phyloP scores from a whole-genome alignment of 2,113 vertebrate genomes.

The Forbesichthys papilliferus region DNA sequence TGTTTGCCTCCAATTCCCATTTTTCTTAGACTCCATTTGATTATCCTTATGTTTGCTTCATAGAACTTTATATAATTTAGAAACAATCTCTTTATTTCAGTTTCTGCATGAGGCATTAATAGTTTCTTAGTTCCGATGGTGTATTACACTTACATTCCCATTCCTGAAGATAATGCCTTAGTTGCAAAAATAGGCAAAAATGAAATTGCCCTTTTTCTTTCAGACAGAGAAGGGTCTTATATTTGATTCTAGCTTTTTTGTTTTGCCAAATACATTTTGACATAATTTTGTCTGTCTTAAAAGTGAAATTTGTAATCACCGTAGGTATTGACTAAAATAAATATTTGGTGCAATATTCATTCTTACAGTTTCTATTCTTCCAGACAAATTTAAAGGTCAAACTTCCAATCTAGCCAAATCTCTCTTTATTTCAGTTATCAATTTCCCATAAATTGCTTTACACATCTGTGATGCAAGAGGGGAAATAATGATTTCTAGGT shows the following conservation, averaged over 20 bases:
- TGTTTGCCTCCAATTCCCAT: constrained; percentile 4
- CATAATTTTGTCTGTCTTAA: no score
- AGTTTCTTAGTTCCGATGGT: not conserved
- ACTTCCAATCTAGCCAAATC: constrained; percentile 12
- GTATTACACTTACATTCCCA: not conserved
- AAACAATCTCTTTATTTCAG: not conserved
- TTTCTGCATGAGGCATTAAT: not conserved
- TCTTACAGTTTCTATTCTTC: constrained; percentile 9
- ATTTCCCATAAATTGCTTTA: constrained; percentile 11
- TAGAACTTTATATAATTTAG: not conserved
- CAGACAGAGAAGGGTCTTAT: no score
- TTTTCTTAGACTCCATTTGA: constrained; percentile 1
- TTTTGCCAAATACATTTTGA: no score
- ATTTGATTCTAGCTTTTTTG: no score
- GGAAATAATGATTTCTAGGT: constrained; percentile 5
- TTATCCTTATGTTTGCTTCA: constrained; percentile 1
- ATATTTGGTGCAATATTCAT: not conserved
- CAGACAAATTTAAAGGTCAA: not conserved
- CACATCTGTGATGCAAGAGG: not conserved
- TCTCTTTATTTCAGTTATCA: constrained; percentile 4
- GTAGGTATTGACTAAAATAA: not conserved
- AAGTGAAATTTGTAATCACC: no score
- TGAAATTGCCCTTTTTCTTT: no score
- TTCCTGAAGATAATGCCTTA: constrained; percentile 5
- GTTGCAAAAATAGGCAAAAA: not conserved